A percentile compares a stretch with the other conserved stretches of the same genome.
phyloP scores from a whole-genome alignment of 2,797 vertebrate species.

The Peromyscus aztecus region DNA sequence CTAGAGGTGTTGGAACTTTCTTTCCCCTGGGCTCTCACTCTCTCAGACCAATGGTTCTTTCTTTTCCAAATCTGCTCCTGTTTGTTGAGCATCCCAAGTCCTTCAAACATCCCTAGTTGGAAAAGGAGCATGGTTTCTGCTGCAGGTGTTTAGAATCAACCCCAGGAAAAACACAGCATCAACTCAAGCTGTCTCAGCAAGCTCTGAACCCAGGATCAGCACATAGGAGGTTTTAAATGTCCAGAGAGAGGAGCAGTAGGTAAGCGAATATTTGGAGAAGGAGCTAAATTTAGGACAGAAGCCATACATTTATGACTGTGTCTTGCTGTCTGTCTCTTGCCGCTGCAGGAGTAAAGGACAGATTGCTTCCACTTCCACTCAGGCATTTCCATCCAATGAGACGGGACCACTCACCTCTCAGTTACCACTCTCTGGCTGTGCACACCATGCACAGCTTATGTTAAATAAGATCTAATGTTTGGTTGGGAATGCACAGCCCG shows the following conservation, averaged over 20 bases:
- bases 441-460: not conserved
- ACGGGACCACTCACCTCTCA: not conserved
- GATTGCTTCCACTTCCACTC: not conserved
- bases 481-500: not conserved
- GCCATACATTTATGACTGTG: not conserved
- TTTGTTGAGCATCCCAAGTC: not conserved
- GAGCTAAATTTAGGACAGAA: constrained; percentile 13
- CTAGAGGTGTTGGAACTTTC: not conserved
- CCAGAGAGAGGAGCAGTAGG: not conserved
- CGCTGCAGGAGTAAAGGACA: not conserved
- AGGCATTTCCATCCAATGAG: not conserved
- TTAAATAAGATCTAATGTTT: not conserved
- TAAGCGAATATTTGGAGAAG: constrained; percentile 1
- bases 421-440: not conserved
- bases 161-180: not conserved
- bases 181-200: not conserved
- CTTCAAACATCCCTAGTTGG: not conserved
- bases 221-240: not conserved
- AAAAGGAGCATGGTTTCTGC: not conserved
- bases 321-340: not conserved
- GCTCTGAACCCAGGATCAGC: not conserved
- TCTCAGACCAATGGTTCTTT: not conserved
- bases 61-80: not conserved
- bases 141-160: not conserved
- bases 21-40: constrained; percentile 6